Conservation (phyloP, 2,797 vertebrate species). For the Gymnodraco acuticeps region DNA sequence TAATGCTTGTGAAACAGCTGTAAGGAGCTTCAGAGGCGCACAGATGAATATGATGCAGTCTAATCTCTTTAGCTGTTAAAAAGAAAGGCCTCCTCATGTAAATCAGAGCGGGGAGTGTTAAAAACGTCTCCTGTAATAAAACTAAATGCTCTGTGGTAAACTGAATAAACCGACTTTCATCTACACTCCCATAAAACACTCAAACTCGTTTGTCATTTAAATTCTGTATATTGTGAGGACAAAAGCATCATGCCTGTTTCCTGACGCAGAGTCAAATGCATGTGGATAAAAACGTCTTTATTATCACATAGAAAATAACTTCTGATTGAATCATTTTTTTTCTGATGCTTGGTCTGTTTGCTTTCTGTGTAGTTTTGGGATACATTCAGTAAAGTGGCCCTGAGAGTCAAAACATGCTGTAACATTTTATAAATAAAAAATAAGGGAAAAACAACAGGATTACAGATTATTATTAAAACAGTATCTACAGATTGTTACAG, state of each 20-base stretch:
- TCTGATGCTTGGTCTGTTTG: too few species aligned
- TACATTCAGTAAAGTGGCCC: too few species aligned
- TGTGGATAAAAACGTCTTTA: slow-evolving; percentile 6
- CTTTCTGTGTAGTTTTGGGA: too few species aligned
- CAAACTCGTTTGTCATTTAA: slow-evolving; percentile 22
- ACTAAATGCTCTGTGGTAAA: slow-evolving; percentile 17
- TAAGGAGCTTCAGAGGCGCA: not conserved
- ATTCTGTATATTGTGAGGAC: slow-evolving; percentile 6
- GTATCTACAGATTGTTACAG: too few species aligned
- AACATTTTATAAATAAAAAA: too few species aligned
- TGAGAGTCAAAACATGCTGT: too few species aligned
- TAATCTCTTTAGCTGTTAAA: slow-evolving; percentile 21
- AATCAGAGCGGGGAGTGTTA: slow-evolving; percentile 16
- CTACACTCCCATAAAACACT: slow-evolving; percentile 16
- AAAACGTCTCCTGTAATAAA: slow-evolving; percentile 27
- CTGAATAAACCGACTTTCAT: slow-evolving; percentile 15
- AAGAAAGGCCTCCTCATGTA: slow-evolving; percentile 17
- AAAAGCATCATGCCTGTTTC: not conserved
- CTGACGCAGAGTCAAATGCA: slow-evolving; percentile 1
- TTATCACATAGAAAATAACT: not conserved
- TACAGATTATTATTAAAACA: too few species aligned
- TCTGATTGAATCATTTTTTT: not conserved
- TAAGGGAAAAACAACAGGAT: too few species aligned
- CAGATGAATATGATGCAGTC: slow-evolving; percentile 33
- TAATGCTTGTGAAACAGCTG: slow-evolving; percentile 43